These are phyloP conservation scores for Diadema setosum DNA, from an alignment of 35 echinoderm and acorn worm species.

Conservation along the genomic window DNA sequence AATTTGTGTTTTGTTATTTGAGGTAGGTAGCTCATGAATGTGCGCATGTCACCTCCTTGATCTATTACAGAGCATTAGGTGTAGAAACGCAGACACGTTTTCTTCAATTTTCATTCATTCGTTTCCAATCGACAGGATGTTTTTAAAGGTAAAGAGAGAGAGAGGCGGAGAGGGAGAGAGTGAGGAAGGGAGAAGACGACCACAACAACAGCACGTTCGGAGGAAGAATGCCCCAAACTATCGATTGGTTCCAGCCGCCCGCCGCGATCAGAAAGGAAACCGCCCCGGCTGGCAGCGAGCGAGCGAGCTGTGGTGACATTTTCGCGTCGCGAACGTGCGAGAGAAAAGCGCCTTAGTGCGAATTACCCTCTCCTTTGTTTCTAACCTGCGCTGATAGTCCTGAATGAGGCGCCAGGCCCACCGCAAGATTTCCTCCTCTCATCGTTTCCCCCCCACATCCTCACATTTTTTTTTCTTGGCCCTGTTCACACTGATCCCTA, in stretches of 20 bases:
- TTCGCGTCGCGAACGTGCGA: background rate
- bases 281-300: background rate
- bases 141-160: background rate
- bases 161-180: background rate
- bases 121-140: too few relatives aligned
- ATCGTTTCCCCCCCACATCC: background rate
- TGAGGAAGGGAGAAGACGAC: background rate
- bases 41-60: too few relatives aligned
- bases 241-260: background rate
- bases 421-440: background rate
- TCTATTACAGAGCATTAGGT: too few relatives aligned
- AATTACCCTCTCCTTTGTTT: conserved; percentile 8
- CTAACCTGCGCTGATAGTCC: background rate
- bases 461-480: background rate
- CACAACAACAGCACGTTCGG: too few relatives aligned
- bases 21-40: too few relatives aligned
- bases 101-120: too few relatives aligned
- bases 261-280: conserved; percentile 1
- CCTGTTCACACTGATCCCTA: too few relatives aligned
- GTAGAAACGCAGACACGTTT: too few relatives aligned
- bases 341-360: background rate
- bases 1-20: too few relatives aligned
- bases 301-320: background rate
- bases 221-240: too few relatives aligned
- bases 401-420: background rate